phyloP scores from a whole-genome alignment of 2,113 vertebrate genomes.

The Cinclus cinclus region DNA sequence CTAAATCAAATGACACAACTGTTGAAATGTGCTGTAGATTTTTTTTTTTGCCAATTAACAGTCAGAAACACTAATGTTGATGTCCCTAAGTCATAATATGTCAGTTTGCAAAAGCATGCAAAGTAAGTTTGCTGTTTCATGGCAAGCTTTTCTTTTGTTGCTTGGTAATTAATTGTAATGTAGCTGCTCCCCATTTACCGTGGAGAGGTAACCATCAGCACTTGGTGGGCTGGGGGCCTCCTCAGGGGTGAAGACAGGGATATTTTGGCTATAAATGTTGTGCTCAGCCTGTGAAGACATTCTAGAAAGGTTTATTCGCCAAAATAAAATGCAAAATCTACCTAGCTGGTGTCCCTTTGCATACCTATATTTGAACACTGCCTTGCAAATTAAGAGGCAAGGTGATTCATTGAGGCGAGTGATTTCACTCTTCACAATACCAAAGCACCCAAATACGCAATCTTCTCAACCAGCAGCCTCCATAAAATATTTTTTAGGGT shows the following conservation, averaged over 20 bases:
- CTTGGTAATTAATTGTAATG: neutral
- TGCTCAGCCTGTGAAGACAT: neutral
- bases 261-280: neutral
- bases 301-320: neutral
- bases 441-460: neutral
- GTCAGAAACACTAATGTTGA: neutral
- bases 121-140: neutral
- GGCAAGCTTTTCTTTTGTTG: neutral
- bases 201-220: neutral
- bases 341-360: neutral
- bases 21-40: neutral
- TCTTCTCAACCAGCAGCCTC: neutral
- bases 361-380: fast-evolving
- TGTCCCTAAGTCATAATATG: neutral
- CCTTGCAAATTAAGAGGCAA: neutral
- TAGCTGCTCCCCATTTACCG: neutral
- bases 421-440: neutral
- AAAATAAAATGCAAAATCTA: neutral
- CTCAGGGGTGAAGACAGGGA: neutral
- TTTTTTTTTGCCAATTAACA: neutral
- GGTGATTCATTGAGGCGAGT: fast-evolving
- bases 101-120: neutral
- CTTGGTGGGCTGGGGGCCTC: neutral
- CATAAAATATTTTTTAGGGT: neutral
- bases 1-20: neutral